Evolutionary conservation across 2,797 vertebrate species (phyloP).

Genomic region (Masticophis lateralis): DNA sequence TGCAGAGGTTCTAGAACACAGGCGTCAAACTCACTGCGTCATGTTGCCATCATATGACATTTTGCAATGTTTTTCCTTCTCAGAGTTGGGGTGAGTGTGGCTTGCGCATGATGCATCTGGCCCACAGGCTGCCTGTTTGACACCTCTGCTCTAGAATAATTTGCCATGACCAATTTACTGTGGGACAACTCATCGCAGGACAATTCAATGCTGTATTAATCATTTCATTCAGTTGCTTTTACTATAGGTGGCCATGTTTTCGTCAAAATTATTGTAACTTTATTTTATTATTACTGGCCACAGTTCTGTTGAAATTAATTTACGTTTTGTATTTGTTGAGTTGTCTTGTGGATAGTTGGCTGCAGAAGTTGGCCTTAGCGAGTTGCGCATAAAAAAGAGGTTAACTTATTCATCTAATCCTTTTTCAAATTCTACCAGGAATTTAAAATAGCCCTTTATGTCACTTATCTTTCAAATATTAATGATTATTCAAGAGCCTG

Average conservation of each 20-base stretch:
- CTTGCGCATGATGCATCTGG: too few relatives aligned
- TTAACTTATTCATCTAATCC: not conserved
- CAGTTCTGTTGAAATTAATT: not conserved
- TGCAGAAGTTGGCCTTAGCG: not conserved
- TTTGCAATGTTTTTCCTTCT: too few relatives aligned
- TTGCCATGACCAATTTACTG: not conserved
- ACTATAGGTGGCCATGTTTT: not conserved
- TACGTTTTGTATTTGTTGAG: not conserved
- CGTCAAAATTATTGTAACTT: not conserved
- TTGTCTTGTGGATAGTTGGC: not conserved
- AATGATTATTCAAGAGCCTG: not conserved
- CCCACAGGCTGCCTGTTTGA: too few relatives aligned
- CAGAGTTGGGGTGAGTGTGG: too few relatives aligned
- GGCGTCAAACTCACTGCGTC: too few relatives aligned
- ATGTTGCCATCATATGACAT: too few relatives aligned
- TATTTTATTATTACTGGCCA: not conserved
- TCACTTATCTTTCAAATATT: constrained; percentile 33
- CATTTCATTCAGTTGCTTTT: not conserved
- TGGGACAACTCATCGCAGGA: not conserved
- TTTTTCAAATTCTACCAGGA: not conserved
- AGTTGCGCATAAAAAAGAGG: too few relatives aligned
- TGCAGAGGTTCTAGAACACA: not conserved
- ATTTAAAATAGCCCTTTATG: constrained; percentile 41
- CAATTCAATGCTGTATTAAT: not conserved
- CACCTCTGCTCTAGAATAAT: not conserved